Evolutionary conservation across 2,888 invertebrate species (phyloP), one percentile per base, ranked within the genome.

Genomic region (Gnatocerus cornutus): DNA sequence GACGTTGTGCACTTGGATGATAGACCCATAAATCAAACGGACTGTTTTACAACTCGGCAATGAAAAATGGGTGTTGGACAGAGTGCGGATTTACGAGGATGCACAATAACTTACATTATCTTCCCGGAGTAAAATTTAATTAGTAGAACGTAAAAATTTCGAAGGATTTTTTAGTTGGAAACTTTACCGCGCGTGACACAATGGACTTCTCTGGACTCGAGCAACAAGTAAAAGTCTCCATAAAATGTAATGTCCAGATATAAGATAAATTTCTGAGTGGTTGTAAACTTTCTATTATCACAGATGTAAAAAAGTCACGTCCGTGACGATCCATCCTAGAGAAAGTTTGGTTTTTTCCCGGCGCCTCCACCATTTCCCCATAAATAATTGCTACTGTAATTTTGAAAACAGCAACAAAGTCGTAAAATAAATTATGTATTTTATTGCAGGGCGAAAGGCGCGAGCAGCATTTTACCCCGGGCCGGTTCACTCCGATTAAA

Each of bases 401-500:
- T 58, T 58, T 43, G 43, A 45, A 61, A 61, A 46, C 46, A 61
- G 48, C 58, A 59, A 52, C 53, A 68, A 61, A 53, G 55, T 53
- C 37, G 46, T 46, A 48, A 68, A 63, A 63, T 68, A 68, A 68
- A 63, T 46, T 58, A 55, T 56, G 41, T 56, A 63, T 67, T 48
- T 63, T 69, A 39, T 78, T 80, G 1, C 83, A 89, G 89, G 88
- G 88, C 71, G 90, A 89, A 77, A 87, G 91, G 72, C 87, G 90
- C 67, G 92, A 92, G 80, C 89, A 91, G 76, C 87, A 89, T 65
- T 89, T 91, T 53, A 87, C 89, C 1, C 90, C 91, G 6, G 92
- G 92, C 21, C 88, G 90, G 63, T 92, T 93, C 84, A 93, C 93
- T 21, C 90, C 92, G 45, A 89, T 92, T 81, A 91, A 91, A 84